Conservation (phyloP, 1,140 invertebrate genomes). For the Heterodera schachtii region DNA sequence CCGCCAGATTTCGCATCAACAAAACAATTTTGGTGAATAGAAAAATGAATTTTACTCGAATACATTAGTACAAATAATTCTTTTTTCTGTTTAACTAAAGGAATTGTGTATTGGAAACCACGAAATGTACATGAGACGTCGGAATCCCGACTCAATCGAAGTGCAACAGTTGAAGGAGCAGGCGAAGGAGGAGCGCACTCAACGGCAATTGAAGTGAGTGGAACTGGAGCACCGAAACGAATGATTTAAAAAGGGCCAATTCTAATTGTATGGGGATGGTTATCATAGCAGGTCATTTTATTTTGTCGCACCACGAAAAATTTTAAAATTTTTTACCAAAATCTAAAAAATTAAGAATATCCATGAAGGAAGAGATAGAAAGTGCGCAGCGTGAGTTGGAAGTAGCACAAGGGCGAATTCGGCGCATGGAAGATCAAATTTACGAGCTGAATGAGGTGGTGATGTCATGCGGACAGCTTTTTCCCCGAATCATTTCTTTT, state of each 20-base stretch:
- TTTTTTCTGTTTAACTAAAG: neutral
- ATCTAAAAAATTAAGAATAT: conserved; percentile 63
- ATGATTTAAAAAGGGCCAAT: too few relatives aligned
- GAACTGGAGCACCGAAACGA: too few relatives aligned
- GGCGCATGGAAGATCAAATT: conserved; percentile 31
- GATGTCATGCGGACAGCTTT: too few relatives aligned
- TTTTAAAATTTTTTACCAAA: too few relatives aligned
- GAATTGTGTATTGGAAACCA: conserved; percentile 97
- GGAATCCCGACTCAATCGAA: conserved; percentile 95
- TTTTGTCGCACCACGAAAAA: too few relatives aligned
- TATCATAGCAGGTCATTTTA: too few relatives aligned
- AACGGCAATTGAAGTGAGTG: conserved; percentile 54
- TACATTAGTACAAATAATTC: too few relatives aligned
- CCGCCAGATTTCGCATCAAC: conserved; percentile 91
- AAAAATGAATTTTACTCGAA: neutral
- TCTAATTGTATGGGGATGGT: too few relatives aligned
- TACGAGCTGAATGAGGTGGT: conserved; percentile 42
- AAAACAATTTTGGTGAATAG: conserved; percentile 80
- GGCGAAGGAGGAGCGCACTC: conserved; percentile 71
- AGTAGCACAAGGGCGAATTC: conserved; percentile 36
- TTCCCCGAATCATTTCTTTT: too few relatives aligned
- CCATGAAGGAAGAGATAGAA: conserved; percentile 70
- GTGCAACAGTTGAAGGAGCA: conserved; percentile 98
- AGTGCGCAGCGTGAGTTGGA: conserved; percentile 70
- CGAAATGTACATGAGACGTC: conserved; percentile 91